Evolutionary conservation across 2,888 invertebrate species (phyloP).

Genomic region (Lasiommata megera): DNA sequence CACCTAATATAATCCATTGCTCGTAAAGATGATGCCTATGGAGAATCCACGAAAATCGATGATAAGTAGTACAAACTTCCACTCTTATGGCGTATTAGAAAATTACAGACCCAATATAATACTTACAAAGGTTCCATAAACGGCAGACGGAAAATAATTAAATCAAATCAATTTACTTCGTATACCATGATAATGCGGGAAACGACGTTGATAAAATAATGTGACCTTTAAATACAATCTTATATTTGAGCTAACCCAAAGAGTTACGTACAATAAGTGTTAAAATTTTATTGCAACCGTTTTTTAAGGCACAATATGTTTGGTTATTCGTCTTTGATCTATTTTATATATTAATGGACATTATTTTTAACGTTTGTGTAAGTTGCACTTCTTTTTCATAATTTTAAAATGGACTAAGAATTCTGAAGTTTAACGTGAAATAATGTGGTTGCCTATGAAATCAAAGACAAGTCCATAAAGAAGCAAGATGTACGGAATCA

Average conservation of each 20-base stretch:
- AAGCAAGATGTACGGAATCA: slow-evolving; percentile 39
- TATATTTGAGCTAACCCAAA: background rate
- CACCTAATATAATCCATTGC: too few species aligned
- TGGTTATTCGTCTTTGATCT: too few species aligned
- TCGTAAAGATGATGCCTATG: background rate
- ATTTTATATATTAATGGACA: too few species aligned
- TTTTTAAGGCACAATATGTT: too few species aligned
- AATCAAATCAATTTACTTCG: background rate
- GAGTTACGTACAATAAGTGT: too few species aligned
- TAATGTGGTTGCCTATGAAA: slow-evolving; percentile 37
- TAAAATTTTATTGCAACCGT: too few species aligned
- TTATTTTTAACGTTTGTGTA: too few species aligned
- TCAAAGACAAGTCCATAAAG: slow-evolving; percentile 39
- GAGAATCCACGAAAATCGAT: background rate
- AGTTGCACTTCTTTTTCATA: background rate
- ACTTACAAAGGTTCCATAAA: background rate
- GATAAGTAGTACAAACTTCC: background rate
- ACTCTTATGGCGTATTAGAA: background rate
- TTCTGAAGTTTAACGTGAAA: slow-evolving; percentile 28
- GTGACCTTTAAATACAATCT: background rate
- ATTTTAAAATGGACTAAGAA: background rate
- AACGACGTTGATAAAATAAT: background rate
- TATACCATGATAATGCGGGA: too few species aligned
- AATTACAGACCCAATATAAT: background rate
- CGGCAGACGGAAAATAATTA: background rate